Percentiles rank a stretch among this genome's conserved stretches.
phyloP scores from a whole-genome alignment of 2,113 vertebrate species.

The Sprattus sprattus region DNA sequence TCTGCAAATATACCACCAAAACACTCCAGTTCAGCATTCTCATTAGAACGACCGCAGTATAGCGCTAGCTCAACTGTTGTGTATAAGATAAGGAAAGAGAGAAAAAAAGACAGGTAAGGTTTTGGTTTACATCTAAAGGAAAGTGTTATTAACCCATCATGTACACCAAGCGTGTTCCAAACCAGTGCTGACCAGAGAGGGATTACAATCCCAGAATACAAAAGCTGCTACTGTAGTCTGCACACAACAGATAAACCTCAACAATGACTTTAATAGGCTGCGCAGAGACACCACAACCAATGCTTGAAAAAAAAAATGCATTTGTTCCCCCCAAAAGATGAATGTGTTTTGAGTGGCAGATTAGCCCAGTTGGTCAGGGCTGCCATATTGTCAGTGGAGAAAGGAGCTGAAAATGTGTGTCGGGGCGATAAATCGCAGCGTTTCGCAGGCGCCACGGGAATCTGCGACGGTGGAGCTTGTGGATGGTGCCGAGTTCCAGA shows the following conservation, averaged over 20 bases:
- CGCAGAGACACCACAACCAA: constrained; percentile 62
- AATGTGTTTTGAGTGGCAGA: constrained; percentile 71
- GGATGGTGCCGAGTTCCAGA: constrained; percentile 46
- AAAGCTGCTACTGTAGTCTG: constrained; percentile 63
- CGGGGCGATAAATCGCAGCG: constrained; percentile 74
- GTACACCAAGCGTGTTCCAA: background rate
- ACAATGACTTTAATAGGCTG: constrained; percentile 78
- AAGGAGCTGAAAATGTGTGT: constrained; percentile 72
- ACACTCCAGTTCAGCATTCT: background rate
- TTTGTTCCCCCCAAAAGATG: constrained; percentile 73
- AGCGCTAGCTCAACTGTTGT: background rate
- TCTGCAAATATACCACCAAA: background rate
- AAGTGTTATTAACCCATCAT: background rate
- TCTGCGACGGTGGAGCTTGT: constrained; percentile 29
- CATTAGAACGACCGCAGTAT: background rate
- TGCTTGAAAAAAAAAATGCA: constrained; percentile 66
- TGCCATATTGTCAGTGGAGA: constrained; percentile 67
- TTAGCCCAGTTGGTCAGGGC: constrained; percentile 67
- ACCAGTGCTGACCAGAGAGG: constrained; percentile 39
- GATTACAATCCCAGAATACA: constrained; percentile 51
- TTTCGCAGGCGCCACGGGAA: constrained; percentile 47
- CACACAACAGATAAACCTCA: constrained; percentile 77
- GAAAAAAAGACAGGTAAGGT: background rate
- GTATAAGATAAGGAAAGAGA: background rate
- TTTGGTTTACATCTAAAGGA: background rate